These are phyloP conservation scores for Melanchra persicariae DNA, from an alignment of 2,888 invertebrate species.

Conservation along the genomic window DNA sequence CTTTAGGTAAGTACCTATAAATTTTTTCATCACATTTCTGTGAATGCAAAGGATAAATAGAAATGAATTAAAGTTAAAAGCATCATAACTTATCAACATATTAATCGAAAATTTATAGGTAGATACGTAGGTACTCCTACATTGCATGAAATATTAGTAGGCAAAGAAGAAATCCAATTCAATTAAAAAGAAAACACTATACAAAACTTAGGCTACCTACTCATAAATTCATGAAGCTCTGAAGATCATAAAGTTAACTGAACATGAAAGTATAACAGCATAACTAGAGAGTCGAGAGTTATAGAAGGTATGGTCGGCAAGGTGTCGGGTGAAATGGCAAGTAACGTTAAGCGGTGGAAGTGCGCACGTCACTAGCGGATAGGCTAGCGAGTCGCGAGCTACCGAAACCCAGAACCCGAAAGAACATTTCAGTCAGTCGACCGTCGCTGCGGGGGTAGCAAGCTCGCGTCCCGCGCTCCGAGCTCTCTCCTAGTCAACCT, in stretches of 20 bases:
- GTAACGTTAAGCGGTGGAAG: constrained; percentile 52
- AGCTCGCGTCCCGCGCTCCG: constrained; percentile 43
- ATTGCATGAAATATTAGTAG: no score
- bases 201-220: background rate
- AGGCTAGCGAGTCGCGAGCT: constrained; percentile 40
- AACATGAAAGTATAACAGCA: constrained; percentile 22
- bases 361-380: constrained; percentile 72
- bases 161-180: background rate
- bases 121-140: no score
- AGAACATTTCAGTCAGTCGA: constrained; percentile 57
- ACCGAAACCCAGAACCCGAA: constrained; percentile 39
- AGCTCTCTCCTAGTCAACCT: constrained; percentile 21
- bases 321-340: constrained; percentile 43
- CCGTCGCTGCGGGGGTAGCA: constrained; percentile 57
- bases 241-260: constrained; percentile 22
- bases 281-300: constrained; percentile 24
- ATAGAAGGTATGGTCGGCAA: constrained; percentile 1
- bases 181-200: background rate
- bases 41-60: no score
- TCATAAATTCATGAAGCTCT: constrained; percentile 13
- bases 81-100: no score
- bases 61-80: no score
- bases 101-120: no score
- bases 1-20: no score
- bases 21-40: no score